A percentile compares a stretch with the other conserved stretches of the same genome.
Evolutionary conservation across 1,140 invertebrate species (phyloP).

Genomic region (Andricus grossulariae): DNA sequence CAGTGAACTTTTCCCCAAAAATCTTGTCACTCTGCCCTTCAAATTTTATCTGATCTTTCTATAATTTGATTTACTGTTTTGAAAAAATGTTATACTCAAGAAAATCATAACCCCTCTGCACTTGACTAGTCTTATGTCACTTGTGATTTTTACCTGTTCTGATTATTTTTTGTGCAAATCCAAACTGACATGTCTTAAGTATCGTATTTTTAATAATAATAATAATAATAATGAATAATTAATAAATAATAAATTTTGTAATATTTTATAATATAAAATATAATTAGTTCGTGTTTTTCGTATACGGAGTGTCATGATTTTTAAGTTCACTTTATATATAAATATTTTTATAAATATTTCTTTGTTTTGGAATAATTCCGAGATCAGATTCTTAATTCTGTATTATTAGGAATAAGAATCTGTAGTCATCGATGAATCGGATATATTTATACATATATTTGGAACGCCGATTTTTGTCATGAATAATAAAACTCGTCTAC

Average conservation of each 20-base stretch:
- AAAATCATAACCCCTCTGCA: neutral
- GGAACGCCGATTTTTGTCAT: neutral
- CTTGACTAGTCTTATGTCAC: neutral
- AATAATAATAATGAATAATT: too few species aligned
- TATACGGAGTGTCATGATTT: too few species aligned
- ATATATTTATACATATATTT: neutral
- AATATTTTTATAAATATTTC: neutral
- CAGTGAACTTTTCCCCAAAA: constrained; percentile 16
- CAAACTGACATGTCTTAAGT: too few species aligned
- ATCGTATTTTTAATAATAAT: too few species aligned
- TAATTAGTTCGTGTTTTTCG: too few species aligned
- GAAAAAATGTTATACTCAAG: neutral
- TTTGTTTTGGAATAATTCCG: neutral
- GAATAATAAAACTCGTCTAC: neutral
- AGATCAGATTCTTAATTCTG: too few species aligned
- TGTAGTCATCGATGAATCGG: neutral
- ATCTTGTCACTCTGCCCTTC: constrained; percentile 12
- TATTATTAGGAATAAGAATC: neutral
- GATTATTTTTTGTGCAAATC: neutral
- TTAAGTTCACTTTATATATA: neutral
- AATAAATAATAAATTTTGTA: too few species aligned
- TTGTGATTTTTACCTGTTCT: neutral
- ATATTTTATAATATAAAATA: too few species aligned
- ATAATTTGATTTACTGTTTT: neutral
- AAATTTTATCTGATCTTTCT: constrained; percentile 32